Conservation (phyloP, 2,113 vertebrate species). For the Cyanistes caeruleus region DNA sequence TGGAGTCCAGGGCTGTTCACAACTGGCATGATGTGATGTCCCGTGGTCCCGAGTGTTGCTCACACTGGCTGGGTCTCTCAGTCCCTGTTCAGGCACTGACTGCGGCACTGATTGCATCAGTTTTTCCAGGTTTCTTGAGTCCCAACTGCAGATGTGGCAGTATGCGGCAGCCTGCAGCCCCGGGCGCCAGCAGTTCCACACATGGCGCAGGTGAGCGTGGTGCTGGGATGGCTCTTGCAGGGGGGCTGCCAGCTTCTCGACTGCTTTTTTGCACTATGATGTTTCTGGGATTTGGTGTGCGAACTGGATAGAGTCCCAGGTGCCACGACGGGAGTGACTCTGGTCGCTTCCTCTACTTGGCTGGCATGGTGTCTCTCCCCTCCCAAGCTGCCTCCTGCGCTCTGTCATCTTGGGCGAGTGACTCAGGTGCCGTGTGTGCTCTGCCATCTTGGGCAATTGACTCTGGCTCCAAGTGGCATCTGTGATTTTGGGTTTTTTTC, state of each 20-base stretch:
- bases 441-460: neutral
- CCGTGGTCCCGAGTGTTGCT: neutral
- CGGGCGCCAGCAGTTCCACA: neutral
- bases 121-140: neutral
- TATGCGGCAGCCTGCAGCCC: neutral
- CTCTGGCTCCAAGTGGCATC: no score
- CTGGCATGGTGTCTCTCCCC: no score
- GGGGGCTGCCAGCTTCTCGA: neutral
- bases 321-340: neutral
- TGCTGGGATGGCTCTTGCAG: accelerated
- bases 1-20: neutral
- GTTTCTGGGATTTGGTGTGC: no score
- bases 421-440: neutral
- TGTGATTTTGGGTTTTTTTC: neutral
- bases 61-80: neutral
- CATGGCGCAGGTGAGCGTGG: accelerated
- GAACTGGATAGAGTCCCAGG: no score
- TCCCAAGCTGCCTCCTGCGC: neutral
- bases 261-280: no score
- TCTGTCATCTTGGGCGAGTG: neutral
- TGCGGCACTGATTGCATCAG: neutral
- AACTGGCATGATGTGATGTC: neutral
- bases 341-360: neutral
- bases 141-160: neutral
- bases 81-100: neutral